These are phyloP conservation scores for Eupeodes latifasciatus DNA, from an alignment of 2,888 invertebrate species.

Conservation along the genomic window DNA sequence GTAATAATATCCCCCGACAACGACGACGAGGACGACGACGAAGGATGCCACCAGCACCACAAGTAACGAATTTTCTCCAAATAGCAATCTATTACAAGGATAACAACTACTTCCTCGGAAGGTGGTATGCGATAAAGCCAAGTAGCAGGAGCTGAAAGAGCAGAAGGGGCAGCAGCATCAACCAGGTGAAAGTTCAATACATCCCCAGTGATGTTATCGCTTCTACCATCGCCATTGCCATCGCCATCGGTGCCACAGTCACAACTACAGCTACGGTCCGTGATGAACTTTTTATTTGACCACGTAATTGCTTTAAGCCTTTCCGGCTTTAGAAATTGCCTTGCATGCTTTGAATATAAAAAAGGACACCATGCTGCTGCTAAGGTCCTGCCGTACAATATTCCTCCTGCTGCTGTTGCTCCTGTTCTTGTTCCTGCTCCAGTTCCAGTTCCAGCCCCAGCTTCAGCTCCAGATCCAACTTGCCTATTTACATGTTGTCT, in stretches of 20 bases:
- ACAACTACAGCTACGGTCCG: constrained; percentile 37
- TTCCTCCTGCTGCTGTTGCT: constrained; percentile 19
- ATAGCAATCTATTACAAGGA: constrained; percentile 75
- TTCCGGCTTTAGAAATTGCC: constrained; percentile 68
- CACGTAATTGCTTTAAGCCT: constrained; percentile 77
- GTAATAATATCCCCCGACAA: constrained; percentile 56
- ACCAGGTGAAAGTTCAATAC: constrained; percentile 68
- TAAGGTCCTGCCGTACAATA: constrained; percentile 18
- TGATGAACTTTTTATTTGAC: constrained; percentile 76
- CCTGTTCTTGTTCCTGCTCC: not conserved
- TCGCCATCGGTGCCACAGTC: constrained; percentile 10
- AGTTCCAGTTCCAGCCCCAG: not conserved
- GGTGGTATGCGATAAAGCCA: constrained; percentile 28
- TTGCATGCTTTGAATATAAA: constrained; percentile 64
- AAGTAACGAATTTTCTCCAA: constrained; percentile 71
- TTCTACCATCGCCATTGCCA: not conserved
- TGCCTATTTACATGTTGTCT: constrained; percentile 56
- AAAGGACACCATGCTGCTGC: constrained; percentile 70
- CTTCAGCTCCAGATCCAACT: too few species aligned
- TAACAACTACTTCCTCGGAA: constrained; percentile 62
- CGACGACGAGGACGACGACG: constrained; percentile 53
- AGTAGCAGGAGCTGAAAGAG: not conserved
- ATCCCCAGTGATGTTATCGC: constrained; percentile 21
- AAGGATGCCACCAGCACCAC: constrained; percentile 54
- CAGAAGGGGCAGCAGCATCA: constrained; percentile 3